Conservation (phyloP, 2,113 vertebrate genomes). For the Ovis aries region DNA sequence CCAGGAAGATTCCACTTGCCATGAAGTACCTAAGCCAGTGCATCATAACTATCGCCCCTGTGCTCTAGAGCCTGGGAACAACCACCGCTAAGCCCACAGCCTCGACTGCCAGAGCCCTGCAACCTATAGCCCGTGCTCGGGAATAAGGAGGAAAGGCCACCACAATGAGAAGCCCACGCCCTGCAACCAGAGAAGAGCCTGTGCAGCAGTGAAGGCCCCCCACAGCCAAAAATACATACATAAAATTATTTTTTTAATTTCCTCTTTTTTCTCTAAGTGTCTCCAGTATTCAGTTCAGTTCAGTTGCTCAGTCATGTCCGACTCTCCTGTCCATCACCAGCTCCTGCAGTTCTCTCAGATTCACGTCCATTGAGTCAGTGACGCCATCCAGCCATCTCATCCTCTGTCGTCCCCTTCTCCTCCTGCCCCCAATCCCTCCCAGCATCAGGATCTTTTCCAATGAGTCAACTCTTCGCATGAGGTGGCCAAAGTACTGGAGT, state of each 20-base stretch:
- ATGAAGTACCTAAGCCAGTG: not conserved
- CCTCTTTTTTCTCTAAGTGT: not conserved
- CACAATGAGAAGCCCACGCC: fast-evolving
- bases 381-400: no score
- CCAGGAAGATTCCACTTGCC: not conserved
- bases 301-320: no score
- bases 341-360: no score
- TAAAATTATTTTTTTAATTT: not conserved
- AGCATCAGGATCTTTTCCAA: no score
- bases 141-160: not conserved
- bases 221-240: not conserved
- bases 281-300: not conserved
- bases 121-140: not conserved
- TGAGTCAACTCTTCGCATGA: no score
- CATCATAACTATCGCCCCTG: not conserved
- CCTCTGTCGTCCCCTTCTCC: fast-evolving
- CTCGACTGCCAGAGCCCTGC: not conserved
- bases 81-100: not conserved
- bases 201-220: not conserved
- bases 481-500: no score
- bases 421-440: no score
- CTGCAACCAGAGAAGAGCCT: not conserved
- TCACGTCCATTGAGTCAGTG: no score
- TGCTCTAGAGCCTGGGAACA: not conserved
- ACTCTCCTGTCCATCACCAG: no score